These are phyloP conservation scores for Heteronetta atricapilla DNA, from an alignment of 2,113 vertebrate genomes.

Conservation along the genomic window DNA sequence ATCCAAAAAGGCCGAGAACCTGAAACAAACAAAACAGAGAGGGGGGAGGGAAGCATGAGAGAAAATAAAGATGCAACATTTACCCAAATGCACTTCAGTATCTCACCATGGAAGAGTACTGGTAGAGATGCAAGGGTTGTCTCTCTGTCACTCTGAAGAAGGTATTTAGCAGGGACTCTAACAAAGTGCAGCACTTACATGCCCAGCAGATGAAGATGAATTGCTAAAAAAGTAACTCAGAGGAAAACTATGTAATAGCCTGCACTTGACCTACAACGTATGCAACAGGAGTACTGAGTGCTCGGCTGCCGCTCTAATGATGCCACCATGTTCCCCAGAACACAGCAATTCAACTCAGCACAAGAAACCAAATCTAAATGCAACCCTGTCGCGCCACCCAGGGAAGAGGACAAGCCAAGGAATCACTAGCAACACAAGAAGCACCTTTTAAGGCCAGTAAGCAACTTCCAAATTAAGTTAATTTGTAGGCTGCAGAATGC, in stretches of 20 bases:
- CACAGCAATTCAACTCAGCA: background rate
- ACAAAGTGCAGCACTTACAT: conserved; percentile 24
- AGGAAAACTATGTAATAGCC: background rate
- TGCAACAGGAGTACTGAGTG: background rate
- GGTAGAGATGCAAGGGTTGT: conserved; percentile 46
- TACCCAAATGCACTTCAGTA: conserved; percentile 37
- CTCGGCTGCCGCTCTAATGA: background rate
- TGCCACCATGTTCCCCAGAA: background rate
- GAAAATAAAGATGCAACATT: conserved; percentile 42
- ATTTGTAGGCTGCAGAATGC: background rate
- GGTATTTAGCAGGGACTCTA: conserved; percentile 22
- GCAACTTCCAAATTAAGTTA: background rate
- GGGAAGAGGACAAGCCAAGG: background rate
- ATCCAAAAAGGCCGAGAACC: conserved; percentile 72
- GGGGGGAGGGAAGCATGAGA: conserved; percentile 70
- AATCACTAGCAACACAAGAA: background rate
- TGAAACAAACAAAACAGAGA: conserved; percentile 77
- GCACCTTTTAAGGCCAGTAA: background rate
- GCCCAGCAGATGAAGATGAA: background rate
- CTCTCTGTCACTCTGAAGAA: conserved; percentile 71
- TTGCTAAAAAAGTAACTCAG: background rate
- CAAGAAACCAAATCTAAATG: background rate
- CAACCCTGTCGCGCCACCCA: background rate
- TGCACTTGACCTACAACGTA: background rate
- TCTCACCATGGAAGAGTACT: conserved; percentile 38